These are phyloP conservation scores for Euproctis similis DNA, from an alignment of 2,888 invertebrate species.

Conservation along the genomic window DNA sequence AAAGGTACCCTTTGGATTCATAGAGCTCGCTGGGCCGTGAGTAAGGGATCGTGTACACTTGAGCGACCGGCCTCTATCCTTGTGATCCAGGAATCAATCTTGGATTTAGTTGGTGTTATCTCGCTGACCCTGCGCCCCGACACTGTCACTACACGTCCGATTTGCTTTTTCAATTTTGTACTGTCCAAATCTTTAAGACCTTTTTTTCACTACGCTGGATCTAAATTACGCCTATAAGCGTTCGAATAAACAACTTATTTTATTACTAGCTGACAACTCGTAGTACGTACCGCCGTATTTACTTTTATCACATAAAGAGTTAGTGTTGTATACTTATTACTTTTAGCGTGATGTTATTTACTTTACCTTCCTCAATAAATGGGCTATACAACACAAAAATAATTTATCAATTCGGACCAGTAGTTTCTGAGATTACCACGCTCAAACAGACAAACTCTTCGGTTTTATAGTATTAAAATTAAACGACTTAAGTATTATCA, in stretches of 20 bases:
- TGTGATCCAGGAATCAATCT: conserved; percentile 72
- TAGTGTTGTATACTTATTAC: too few relatives aligned
- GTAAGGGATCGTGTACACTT: conserved; percentile 65
- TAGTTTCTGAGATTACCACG: too few relatives aligned
- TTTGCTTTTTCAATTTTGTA: conserved; percentile 50
- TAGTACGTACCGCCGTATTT: too few relatives aligned
- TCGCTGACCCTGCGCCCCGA: conserved; percentile 56
- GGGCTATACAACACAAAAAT: too few relatives aligned
- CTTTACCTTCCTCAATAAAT: too few relatives aligned
- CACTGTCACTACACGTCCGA: conserved; percentile 54
- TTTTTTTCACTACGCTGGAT: conserved; percentile 18
- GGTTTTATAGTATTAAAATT: too few relatives aligned
- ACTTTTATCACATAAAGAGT: too few relatives aligned
- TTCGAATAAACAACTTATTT: conserved; percentile 1
- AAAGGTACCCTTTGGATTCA: conserved; percentile 52
- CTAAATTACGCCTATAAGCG: conserved; percentile 12
- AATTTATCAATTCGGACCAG: too few relatives aligned
- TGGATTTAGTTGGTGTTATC: conserved; percentile 62
- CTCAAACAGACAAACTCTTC: too few relatives aligned
- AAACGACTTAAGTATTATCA: too few relatives aligned
- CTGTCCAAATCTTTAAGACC: conserved; percentile 29
- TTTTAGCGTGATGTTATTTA: too few relatives aligned
- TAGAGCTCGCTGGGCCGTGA: conserved; percentile 55
- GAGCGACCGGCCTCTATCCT: conserved; percentile 46
- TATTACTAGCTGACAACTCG: too few relatives aligned